Base-by-base conservation (phyloP, 2,113 vertebrate species). In the Oceanites oceanicus region DNA sequence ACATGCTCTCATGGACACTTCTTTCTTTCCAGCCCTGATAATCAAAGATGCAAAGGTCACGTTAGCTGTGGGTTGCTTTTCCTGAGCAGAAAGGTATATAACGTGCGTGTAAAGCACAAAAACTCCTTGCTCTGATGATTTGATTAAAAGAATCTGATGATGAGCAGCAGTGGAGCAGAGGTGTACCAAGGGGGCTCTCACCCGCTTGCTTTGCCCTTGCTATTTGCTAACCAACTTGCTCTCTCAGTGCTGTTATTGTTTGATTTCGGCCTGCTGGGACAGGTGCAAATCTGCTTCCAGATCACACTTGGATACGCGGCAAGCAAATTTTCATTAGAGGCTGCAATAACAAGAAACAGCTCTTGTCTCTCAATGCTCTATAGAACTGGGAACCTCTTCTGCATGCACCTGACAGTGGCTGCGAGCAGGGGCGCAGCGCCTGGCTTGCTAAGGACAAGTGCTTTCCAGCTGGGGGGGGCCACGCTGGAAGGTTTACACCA, bases 221-320 rank as follows among this genome's bases (percentile, higher is more conserved):
- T 71, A 67, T 63, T 26, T 13, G 45, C 85, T 63, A 15, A 36
- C 65, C 38, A 34, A 23, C 65, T 30, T 47, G 56, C 68, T 49
- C 79, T 29, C 77, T 49, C 83, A 18, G 56, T 0, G 0, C 86
- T 14, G 26, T 2, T 10, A 73, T 94, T 92, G 95, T 96, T 74
- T 34, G 63, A 40, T 56, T 50, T 27, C 0, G 3, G 91, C 34
- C 76, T 32, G 72, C 88, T 10, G 88, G 78, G 86, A 40, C 96
- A 96, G 96, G 86, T 97, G 97, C 95, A 95, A 56, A 92, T 84
- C 94, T 75, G 86, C 86, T 92, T 38, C 92, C 92, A 79, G 52
- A 71, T 86, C 94, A 67, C 92, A 80, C 38, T 62, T 50, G 72
- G 86, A 22, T 21, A 53, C 4, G 5, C 38, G 71, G 84, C 74